A percentile compares a stretch with the other conserved stretches of the same genome.
Conservation (phyloP, 2,888 invertebrate species). For the Choristoneura rosaceana region DNA sequence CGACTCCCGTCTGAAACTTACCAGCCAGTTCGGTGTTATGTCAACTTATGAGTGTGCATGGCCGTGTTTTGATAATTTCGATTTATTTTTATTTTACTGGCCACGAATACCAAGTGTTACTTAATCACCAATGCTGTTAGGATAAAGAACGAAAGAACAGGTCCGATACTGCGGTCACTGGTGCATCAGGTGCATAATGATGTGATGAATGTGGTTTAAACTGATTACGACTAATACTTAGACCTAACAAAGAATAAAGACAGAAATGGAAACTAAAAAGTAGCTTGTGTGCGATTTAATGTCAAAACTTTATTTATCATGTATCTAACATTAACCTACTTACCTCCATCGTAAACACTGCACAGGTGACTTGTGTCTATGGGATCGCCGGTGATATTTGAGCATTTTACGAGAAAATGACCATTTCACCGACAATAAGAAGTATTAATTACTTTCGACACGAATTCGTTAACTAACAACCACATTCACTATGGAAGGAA, state of each 20-base stretch:
- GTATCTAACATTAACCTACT: slow-evolving; percentile 44
- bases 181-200: too few species aligned
- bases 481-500: slow-evolving; percentile 8
- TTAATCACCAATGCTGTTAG: neutral
- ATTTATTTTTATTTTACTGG: neutral
- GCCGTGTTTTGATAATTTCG: neutral
- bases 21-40: neutral
- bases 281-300: neutral
- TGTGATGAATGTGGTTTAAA: too few species aligned
- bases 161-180: neutral
- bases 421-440: slow-evolving; percentile 73
- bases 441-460: slow-evolving; percentile 50
- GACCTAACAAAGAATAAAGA: neutral
- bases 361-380: slow-evolving; percentile 82
- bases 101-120: neutral
- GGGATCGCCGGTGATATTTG: slow-evolving; percentile 83
- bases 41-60: neutral
- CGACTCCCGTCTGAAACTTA: neutral
- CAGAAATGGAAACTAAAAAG: neutral
- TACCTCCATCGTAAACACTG: slow-evolving; percentile 84
- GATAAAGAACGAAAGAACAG: neutral
- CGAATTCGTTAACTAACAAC: neutral
- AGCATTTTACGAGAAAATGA: slow-evolving; percentile 83
- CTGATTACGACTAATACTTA: too few species aligned
- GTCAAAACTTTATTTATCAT: neutral